These are phyloP conservation scores for Halcyon smyrnensis DNA, from an alignment of 2,797 vertebrate genomes.

Conservation along the genomic window DNA sequence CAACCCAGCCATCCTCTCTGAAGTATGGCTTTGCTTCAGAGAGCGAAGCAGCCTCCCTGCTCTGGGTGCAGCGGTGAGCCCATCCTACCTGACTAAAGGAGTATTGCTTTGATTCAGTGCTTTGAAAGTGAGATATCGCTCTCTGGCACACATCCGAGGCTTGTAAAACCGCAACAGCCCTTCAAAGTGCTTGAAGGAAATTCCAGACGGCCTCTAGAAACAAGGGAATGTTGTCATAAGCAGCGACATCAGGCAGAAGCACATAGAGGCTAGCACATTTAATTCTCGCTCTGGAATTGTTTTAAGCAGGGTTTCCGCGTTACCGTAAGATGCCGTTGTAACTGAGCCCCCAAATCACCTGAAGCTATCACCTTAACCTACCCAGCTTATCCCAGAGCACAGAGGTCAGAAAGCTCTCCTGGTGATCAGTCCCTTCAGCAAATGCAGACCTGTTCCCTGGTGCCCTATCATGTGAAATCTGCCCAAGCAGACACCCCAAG, in stretches of 20 bases:
- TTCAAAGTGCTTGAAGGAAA: constrained; percentile 94
- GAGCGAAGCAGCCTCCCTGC: neutral
- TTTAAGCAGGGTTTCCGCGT: constrained; percentile 8
- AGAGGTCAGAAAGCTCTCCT: neutral
- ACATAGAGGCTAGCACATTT: neutral
- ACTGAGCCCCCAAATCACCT: neutral
- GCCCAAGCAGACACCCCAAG: neutral
- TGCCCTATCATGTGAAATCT: neutral
- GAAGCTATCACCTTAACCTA: neutral
- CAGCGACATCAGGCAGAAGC: neutral
- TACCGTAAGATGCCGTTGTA: neutral
- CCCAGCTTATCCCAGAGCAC: neutral
- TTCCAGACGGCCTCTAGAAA: constrained; percentile 86
- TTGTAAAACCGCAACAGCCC: constrained; percentile 95
- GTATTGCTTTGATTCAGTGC: constrained; percentile 88
- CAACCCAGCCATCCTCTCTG: neutral
- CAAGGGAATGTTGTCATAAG: neutral
- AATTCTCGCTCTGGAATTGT: neutral
- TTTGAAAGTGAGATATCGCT: constrained; percentile 95
- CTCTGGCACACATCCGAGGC: constrained; percentile 89
- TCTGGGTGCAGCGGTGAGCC: neutral
- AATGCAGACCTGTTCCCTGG: neutral
- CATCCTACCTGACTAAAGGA: constrained; percentile 87
- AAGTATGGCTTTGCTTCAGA: neutral
- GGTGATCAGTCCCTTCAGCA: neutral